These are phyloP conservation scores for Vannuccia rotundouncinata DNA, from an alignment of 2,888 invertebrate species.

Conservation along the genomic window DNA sequence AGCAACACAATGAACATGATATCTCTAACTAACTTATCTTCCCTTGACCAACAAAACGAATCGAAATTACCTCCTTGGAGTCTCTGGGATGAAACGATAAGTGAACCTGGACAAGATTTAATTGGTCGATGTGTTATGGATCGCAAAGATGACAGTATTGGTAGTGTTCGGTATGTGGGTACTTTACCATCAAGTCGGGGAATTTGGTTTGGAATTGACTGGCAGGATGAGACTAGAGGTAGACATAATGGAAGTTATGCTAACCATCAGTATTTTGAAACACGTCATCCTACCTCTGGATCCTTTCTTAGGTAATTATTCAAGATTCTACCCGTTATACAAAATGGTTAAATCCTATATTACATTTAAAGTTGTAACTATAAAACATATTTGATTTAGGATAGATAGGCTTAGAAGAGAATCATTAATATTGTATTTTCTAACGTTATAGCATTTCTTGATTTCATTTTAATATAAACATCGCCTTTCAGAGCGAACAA, in stretches of 20 bases:
- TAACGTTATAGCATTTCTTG: no score
- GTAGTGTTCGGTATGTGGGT: conserved; percentile 17
- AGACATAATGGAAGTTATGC: conserved; percentile 84
- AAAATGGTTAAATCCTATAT: no score
- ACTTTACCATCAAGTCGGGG: neutral
- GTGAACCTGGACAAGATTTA: neutral
- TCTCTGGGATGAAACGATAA: neutral
- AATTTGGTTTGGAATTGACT: conserved; percentile 86
- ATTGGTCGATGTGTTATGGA: conserved; percentile 4
- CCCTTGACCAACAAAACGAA: no score
- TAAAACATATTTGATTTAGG: no score
- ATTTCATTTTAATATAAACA: no score
- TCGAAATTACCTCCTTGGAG: no score
- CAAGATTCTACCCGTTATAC: no score
- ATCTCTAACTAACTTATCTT: no score
- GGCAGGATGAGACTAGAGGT: conserved; percentile 80
- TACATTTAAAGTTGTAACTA: no score
- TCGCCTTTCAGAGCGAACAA: neutral
- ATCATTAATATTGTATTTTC: no score
- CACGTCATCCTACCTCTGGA: conserved; percentile 6
- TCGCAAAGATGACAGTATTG: conserved; percentile 3
- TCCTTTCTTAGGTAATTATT: conserved; percentile 27
- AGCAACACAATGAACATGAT: no score
- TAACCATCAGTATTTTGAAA: conserved; percentile 69
- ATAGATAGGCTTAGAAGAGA: no score